Conservation (phyloP, 1,140 invertebrate species). For the Meloidogyne hapla region DNA sequence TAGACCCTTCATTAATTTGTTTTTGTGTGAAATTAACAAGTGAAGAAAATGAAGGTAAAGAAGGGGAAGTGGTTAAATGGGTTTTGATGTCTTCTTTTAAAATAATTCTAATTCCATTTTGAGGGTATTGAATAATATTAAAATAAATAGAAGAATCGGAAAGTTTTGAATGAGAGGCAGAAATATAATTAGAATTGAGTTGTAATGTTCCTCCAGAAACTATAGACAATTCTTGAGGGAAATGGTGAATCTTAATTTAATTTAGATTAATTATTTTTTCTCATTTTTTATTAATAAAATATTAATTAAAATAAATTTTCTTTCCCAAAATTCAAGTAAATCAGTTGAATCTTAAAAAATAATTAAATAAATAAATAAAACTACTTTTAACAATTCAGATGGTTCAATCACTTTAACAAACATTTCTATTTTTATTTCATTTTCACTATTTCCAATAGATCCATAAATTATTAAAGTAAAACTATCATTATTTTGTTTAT, state of each 20-base stretch:
- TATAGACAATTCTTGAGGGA: not conserved
- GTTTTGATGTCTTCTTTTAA: constrained; percentile 12
- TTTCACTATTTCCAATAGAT: not conserved
- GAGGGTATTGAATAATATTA: not conserved
- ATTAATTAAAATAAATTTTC: no score
- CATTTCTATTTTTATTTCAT: not conserved
- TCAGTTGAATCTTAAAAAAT: not conserved
- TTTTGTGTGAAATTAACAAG: not conserved
- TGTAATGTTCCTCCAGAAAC: not conserved
- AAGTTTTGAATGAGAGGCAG: not conserved
- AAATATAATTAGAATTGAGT: not conserved
- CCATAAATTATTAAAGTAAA: constrained; percentile 6
- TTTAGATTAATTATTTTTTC: no score
- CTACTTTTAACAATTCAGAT: not conserved
- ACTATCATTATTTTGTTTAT: not conserved
- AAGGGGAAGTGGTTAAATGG: no score
- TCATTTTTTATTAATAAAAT: no score
- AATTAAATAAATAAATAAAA: not conserved
- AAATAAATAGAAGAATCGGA: not conserved
- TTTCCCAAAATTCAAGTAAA: no score
- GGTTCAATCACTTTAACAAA: not conserved
- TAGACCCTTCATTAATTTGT: not conserved
- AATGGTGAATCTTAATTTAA: not conserved
- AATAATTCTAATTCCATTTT: not conserved
- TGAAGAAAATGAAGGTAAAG: not conserved